Conservation (phyloP, 2,797 vertebrate genomes). For the Sebastes hubbsi region DNA sequence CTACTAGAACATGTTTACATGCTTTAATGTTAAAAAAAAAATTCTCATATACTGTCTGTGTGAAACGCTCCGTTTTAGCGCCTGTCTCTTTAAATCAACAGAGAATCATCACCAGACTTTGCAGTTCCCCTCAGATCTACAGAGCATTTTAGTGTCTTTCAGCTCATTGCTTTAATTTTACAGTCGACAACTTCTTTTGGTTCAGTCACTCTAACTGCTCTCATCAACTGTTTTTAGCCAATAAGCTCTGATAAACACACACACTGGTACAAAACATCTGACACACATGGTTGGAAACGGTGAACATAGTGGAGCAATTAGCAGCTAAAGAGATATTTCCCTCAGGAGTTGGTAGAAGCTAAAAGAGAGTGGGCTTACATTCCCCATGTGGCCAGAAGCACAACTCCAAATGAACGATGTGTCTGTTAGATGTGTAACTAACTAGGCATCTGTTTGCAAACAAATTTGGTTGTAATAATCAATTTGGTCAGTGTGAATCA, state of each 20-base stretch:
- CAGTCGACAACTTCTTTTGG: neutral
- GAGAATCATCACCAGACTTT: neutral
- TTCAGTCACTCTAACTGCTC: neutral
- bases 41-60: no score
- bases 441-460: neutral
- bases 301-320: neutral
- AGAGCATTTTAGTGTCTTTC: neutral
- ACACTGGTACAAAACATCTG: neutral
- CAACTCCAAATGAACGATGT: neutral
- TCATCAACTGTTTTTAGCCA: neutral
- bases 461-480: neutral
- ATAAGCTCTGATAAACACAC: neutral
- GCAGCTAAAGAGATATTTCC: neutral
- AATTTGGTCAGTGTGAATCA: neutral
- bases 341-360: neutral
- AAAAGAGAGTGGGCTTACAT: neutral
- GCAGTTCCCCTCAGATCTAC: no score
- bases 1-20: no score
- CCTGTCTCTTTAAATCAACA: neutral
- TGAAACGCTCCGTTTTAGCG: no score
- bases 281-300: neutral
- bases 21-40: no score
- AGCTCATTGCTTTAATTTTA: neutral
- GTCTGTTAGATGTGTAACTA: neutral
- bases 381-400: neutral